Evolutionary conservation across 2,888 invertebrate genomes (phyloP).

Genomic region (Druceiella hillmani): DNA sequence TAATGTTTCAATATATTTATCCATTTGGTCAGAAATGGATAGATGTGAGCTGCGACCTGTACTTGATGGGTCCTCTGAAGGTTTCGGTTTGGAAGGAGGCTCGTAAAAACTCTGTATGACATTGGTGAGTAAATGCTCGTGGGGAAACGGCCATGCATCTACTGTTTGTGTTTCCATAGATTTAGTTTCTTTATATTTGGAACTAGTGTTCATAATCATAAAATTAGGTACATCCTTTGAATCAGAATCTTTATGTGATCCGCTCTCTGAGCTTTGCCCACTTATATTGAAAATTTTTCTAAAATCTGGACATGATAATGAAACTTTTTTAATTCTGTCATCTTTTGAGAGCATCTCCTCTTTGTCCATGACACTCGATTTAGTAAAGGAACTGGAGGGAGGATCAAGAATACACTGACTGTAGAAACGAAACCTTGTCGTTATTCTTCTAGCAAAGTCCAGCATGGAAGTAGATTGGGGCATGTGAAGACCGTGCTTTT

Average conservation of each 20-base stretch:
- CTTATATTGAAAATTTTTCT: conserved; percentile 26
- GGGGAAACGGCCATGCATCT: conserved; percentile 63
- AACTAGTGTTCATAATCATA: no score
- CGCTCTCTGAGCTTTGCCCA: no score
- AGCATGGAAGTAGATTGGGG: conserved; percentile 50
- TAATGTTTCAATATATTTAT: conserved; percentile 1
- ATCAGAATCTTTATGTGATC: no score
- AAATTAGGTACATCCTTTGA: no score
- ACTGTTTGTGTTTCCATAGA: conserved; percentile 58
- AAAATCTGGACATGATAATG: conserved; percentile 21
- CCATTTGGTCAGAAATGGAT: neutral
- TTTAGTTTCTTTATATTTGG: conserved; percentile 27
- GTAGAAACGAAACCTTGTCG: conserved; percentile 52
- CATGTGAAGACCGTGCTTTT: conserved; percentile 52
- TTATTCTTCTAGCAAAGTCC: conserved; percentile 49
- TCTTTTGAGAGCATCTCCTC: neutral
- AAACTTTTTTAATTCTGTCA: conserved; percentile 10
- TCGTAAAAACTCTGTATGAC: conserved; percentile 47
- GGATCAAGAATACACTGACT: conserved; percentile 57
- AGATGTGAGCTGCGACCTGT: no score
- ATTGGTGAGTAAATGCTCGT: conserved; percentile 71
- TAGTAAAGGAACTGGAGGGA: conserved; percentile 8
- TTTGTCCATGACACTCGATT: conserved; percentile 1
- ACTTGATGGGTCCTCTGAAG: no score
- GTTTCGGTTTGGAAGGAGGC: conserved; percentile 32